Percentiles rank a stretch among this genome's conserved stretches.
Conservation (phyloP, 92 coral and sea anemone genomes). For the Bergia puertoricense region DNA sequence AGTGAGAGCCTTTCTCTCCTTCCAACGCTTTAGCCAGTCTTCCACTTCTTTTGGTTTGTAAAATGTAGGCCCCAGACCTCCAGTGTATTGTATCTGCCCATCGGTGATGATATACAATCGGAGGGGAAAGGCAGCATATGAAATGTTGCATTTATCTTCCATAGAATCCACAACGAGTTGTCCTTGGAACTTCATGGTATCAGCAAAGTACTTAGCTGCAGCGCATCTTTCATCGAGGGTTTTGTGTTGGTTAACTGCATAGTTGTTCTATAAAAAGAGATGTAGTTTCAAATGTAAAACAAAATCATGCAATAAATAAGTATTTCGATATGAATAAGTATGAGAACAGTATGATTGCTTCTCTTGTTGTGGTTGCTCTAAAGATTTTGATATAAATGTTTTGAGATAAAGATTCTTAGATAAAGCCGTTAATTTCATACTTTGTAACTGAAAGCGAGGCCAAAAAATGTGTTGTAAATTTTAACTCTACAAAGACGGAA, state of each 20-base stretch:
- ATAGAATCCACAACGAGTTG: slow-evolving; percentile 59
- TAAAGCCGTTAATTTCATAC: too few relatives aligned
- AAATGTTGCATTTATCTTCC: slow-evolving; percentile 63
- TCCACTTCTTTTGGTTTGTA: slow-evolving; percentile 53
- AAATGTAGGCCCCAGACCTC: slow-evolving; percentile 69
- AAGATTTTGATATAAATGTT: too few relatives aligned
- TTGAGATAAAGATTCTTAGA: too few relatives aligned
- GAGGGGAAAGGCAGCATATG: slow-evolving; percentile 68
- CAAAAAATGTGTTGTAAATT: background rate
- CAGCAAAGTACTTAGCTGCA: slow-evolving; percentile 9
- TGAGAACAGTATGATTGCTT: too few relatives aligned
- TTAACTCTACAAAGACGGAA: background rate
- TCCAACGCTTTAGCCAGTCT: slow-evolving; percentile 53
- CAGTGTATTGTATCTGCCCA: slow-evolving; percentile 51
- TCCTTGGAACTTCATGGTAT: background rate
- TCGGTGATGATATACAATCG: slow-evolving; percentile 57
- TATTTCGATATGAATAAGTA: background rate
- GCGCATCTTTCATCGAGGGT: slow-evolving; percentile 26
- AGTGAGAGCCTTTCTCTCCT: background rate
- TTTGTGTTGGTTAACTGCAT: slow-evolving; percentile 8
- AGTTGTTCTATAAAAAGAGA: slow-evolving; percentile 24
- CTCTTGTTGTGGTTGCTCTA: too few relatives aligned
- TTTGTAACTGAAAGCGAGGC: too few relatives aligned
- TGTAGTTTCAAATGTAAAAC: background rate
- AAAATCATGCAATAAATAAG: background rate